phyloP scores from a whole-genome alignment of 2,113 vertebrate species.

The Myiozetetes cayanensis region DNA sequence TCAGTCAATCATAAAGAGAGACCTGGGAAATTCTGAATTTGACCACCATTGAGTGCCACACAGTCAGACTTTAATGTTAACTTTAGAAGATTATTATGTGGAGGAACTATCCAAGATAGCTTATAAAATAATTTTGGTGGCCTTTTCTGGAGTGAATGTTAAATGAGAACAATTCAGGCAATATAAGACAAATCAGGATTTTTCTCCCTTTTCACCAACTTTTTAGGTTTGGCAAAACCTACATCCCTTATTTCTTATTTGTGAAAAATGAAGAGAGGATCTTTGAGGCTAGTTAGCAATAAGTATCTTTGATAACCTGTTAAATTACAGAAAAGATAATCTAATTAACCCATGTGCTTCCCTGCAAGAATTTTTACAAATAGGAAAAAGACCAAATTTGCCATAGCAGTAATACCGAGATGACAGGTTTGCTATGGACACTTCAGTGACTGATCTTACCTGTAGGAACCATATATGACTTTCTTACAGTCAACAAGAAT shows the following conservation, averaged over 20 bases:
- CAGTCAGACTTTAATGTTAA: not conserved
- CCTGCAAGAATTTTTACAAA: not conserved
- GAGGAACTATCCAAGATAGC: not conserved
- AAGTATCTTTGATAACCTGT: not conserved
- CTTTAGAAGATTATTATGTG: not conserved
- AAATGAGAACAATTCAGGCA: not conserved
- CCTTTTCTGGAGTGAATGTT: not conserved
- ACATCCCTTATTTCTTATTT: not conserved
- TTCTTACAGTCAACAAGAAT: conserved; percentile 91
- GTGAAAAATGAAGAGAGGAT: not conserved
- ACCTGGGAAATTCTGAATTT: not conserved
- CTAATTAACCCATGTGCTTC: not conserved
- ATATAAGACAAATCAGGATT: not conserved
- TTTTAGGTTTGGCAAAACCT: not conserved
- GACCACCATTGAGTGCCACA: not conserved
- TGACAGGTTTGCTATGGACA: not conserved
- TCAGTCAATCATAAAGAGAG: not conserved
- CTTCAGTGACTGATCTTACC: conserved; percentile 74
- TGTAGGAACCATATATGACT: conserved; percentile 93
- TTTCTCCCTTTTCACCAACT: not conserved
- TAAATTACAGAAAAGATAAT: not conserved
- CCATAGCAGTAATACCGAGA: not conserved
- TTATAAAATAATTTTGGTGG: not conserved
- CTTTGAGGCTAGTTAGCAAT: not conserved
- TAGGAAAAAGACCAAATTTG: not conserved